Percentiles rank a stretch among this genome's conserved stretches.
These are phyloP conservation scores for Metacarcinus magister DNA, from an alignment of 2,888 invertebrate species.

Conservation along the genomic window DNA sequence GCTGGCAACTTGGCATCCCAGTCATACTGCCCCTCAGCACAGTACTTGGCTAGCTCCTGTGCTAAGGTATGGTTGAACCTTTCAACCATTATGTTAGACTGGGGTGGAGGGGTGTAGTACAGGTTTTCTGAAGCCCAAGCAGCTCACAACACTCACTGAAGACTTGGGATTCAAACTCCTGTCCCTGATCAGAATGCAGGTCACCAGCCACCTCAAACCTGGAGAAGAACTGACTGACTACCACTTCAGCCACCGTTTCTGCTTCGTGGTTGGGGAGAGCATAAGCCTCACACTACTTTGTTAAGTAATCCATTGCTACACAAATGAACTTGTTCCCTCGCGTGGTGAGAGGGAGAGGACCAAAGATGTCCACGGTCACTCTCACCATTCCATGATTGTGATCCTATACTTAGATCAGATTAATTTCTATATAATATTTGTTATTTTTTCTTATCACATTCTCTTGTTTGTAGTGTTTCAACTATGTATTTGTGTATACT, in stretches of 20 bases:
- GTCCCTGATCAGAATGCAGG: conserved; percentile 26
- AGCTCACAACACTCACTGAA: neutral
- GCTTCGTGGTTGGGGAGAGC: neutral
- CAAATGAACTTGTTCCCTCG: neutral
- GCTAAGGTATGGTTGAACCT: neutral
- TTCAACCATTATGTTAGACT: neutral
- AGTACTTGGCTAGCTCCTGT: neutral
- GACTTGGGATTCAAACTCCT: neutral
- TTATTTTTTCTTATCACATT: neutral
- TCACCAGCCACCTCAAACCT: neutral
- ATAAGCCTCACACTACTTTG: neutral
- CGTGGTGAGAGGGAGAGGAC: neutral
- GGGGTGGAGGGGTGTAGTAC: too few species aligned
- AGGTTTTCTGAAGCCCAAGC: neutral
- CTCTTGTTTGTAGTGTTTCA: neutral
- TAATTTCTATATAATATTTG: neutral
- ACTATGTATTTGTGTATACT: neutral
- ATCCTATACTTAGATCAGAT: too few species aligned
- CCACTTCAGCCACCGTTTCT: neutral
- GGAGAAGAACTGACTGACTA: neutral
- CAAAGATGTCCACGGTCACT: neutral
- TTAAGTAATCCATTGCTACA: neutral
- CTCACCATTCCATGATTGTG: neutral
- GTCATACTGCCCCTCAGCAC: neutral
- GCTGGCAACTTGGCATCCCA: neutral